phyloP scores from a whole-genome alignment of 2,113 vertebrate species.

The Chaetorhynchus papuensis region DNA sequence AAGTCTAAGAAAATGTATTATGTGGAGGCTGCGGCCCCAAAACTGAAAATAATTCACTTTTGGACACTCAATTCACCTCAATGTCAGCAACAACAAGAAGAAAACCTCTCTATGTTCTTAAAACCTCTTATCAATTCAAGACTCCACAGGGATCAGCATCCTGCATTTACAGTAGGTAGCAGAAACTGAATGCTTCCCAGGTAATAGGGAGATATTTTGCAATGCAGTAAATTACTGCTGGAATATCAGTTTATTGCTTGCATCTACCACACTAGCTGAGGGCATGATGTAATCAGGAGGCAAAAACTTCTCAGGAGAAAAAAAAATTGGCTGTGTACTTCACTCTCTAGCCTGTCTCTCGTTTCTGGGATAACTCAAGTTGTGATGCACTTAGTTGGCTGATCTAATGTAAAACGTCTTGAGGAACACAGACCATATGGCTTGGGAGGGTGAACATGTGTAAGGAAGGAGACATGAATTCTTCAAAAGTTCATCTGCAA shows the following conservation, averaged over 20 bases:
- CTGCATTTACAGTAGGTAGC: neutral
- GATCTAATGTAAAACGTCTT: neutral
- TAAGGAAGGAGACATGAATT: neutral
- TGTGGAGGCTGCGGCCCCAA: neutral
- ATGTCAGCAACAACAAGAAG: neutral
- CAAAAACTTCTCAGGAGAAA: neutral
- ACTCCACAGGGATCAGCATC: neutral
- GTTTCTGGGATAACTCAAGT: neutral
- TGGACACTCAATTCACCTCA: neutral
- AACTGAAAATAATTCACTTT: neutral
- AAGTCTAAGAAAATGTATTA: neutral
- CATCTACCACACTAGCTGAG: neutral
- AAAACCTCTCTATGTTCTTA: neutral
- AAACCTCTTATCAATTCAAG: neutral
- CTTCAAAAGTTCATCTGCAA: neutral
- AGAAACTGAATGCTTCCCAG: neutral
- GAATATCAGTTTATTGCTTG: neutral
- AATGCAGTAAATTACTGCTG: neutral
- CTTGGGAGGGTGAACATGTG: neutral
- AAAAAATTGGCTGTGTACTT: neutral
- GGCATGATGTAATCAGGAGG: neutral
- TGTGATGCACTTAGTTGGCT: neutral
- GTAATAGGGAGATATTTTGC: neutral
- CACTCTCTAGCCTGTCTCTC: neutral
- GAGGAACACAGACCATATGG: neutral